Conservation (phyloP, 2,888 invertebrate species). For the Eupithecia exiguata region DNA sequence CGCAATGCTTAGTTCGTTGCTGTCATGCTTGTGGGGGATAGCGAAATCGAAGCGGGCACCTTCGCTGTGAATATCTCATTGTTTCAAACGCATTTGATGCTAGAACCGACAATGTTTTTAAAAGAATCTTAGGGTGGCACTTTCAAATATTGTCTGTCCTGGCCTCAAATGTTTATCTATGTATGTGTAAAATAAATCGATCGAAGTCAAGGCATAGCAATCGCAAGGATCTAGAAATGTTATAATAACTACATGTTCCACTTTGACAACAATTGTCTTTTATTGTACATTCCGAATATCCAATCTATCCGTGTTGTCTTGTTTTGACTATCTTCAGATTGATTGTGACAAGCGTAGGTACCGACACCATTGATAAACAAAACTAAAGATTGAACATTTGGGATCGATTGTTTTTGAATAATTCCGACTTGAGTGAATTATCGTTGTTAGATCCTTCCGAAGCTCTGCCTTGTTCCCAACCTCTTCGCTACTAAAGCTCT, state of each 20-base stretch:
- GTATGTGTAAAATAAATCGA: neutral
- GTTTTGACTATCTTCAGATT: neutral
- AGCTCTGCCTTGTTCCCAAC: neutral
- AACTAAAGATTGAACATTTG: neutral
- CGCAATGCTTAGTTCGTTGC: neutral
- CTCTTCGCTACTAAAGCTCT: neutral
- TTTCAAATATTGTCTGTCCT: neutral
- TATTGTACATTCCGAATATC: neutral
- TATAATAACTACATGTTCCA: neutral
- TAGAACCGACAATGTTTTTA: neutral
- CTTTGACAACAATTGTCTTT: neutral
- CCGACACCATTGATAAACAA: too few species aligned
- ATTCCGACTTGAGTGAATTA: neutral
- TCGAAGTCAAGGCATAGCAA: neutral
- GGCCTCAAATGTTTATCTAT: neutral
- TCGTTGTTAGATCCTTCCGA: neutral
- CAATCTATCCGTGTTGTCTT: neutral
- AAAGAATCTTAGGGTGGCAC: neutral
- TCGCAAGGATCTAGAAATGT: neutral
- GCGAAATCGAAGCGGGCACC: constrained; percentile 2
- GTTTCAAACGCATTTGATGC: neutral
- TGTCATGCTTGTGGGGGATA: neutral
- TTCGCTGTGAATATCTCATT: constrained; percentile 6
- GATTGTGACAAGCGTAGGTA: too few species aligned
- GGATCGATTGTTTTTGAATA: neutral